Percentiles rank a stretch among this genome's conserved stretches.
These are phyloP conservation scores for Somateria mollissima DNA, from an alignment of 2,797 vertebrate species.

Conservation along the genomic window DNA sequence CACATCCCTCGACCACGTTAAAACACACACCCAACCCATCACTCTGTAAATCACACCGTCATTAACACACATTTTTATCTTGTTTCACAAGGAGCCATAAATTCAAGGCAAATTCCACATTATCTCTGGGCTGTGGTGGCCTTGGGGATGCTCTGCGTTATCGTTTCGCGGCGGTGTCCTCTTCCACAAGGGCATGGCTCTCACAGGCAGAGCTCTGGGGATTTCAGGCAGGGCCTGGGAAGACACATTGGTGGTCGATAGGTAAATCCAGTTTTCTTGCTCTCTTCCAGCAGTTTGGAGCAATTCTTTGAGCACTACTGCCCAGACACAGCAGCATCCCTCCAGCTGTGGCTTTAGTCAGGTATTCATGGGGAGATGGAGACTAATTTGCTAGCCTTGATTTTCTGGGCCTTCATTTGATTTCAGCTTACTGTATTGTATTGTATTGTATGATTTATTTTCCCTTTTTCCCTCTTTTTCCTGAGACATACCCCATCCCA, in stretches of 20 bases:
- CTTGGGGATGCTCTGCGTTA: background rate
- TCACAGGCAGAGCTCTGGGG: background rate
- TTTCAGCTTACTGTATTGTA: too few relatives aligned
- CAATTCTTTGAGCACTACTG: fast-evolving
- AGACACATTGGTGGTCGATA: background rate
- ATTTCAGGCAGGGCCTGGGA: background rate
- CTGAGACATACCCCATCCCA: background rate
- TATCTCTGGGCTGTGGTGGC: background rate
- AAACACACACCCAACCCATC: background rate
- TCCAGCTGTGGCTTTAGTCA: background rate
- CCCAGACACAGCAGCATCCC: background rate
- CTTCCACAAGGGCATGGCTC: background rate
- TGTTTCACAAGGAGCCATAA: background rate
- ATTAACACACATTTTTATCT: constrained; percentile 1
- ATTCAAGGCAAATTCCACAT: background rate
- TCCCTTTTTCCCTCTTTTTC: background rate
- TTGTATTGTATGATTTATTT: too few relatives aligned
- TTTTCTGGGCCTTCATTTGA: background rate
- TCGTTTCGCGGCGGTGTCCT: background rate
- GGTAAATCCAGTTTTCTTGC: background rate
- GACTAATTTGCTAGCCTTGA: background rate
- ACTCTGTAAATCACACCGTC: background rate
- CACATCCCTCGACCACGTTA: fast-evolving
- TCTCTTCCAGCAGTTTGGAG: background rate
- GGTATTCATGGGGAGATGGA: background rate